phyloP scores from a whole-genome alignment of 2,797 vertebrate species.

The Siniperca obscura region DNA sequence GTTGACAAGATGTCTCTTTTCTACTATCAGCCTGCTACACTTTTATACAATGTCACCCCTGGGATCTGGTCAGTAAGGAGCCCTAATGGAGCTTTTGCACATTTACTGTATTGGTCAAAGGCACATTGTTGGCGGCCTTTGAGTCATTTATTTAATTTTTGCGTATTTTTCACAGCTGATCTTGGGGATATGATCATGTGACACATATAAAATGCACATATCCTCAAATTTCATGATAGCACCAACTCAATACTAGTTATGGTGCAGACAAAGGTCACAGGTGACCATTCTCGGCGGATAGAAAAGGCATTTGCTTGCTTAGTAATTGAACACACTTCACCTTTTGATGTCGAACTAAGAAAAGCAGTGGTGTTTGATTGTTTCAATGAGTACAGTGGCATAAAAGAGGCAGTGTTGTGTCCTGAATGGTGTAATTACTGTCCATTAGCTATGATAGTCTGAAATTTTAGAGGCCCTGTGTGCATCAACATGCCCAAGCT shows the following conservation, averaged over 20 bases:
- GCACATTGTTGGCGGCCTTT: neutral
- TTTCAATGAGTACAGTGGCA: conserved; percentile 22
- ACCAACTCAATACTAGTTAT: neutral
- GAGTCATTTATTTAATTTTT: neutral
- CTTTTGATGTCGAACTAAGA: conserved; percentile 4
- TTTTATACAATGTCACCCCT: neutral
- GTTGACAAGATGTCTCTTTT: neutral
- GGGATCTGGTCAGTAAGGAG: neutral
- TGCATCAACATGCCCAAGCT: conserved; percentile 40
- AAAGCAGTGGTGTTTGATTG: neutral
- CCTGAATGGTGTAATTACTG: conserved; percentile 52
- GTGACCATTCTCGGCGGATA: neutral
- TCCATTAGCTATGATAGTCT: conserved; percentile 60
- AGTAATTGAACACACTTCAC: conserved; percentile 30
- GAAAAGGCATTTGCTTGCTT: neutral
- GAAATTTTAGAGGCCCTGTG: conserved; percentile 22
- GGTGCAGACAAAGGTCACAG: conserved; percentile 12
- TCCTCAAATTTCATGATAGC: neutral
- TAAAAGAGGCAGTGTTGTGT: conserved; percentile 33
- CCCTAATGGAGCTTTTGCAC: neutral
- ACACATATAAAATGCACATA: neutral
- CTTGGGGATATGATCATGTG: neutral
- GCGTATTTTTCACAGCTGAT: neutral
- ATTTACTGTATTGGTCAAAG: neutral
- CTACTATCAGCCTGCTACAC: neutral